Percentiles rank a stretch among this genome's conserved stretches.
phyloP scores from a whole-genome alignment of 1,140 invertebrate genomes.

The Drosophila nigromelanica region DNA sequence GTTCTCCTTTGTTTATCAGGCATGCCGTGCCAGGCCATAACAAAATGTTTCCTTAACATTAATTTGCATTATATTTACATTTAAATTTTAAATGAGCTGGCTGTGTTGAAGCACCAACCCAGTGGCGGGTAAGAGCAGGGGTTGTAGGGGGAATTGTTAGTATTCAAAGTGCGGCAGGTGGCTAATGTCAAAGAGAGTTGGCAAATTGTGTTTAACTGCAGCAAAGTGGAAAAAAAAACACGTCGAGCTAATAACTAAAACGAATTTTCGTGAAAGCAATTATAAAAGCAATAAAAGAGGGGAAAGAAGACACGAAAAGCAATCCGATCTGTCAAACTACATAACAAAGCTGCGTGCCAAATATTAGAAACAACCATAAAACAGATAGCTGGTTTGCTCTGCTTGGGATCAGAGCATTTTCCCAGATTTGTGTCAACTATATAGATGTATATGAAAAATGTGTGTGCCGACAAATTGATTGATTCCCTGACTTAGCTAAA shows the following conservation, averaged over 20 bases:
- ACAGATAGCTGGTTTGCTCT: not conserved
- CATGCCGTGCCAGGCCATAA: slow-evolving; percentile 41
- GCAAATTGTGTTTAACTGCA: slow-evolving; percentile 16
- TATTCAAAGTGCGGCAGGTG: slow-evolving; percentile 29
- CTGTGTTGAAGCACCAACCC: slow-evolving; percentile 24
- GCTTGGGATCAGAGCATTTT: too few species aligned
- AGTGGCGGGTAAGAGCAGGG: too few species aligned
- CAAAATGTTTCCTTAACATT: slow-evolving; percentile 73
- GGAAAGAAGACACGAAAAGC: not conserved
- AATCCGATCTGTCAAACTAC: slow-evolving; percentile 1
- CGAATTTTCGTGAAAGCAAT: slow-evolving; percentile 24
- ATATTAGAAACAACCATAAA: not conserved
- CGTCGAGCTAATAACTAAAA: slow-evolving; percentile 5
- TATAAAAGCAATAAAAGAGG: slow-evolving; percentile 9
- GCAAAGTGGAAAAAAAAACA: not conserved
- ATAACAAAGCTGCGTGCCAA: not conserved
- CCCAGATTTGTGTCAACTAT: too few species aligned
- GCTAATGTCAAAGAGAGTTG: slow-evolving; percentile 25
- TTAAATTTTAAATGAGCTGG: slow-evolving; percentile 70
- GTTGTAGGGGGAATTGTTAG: too few species aligned
- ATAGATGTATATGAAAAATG: too few species aligned
- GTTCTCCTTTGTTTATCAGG: slow-evolving; percentile 58
- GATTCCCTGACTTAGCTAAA: too few species aligned
- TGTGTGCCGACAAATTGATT: too few species aligned
- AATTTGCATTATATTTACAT: slow-evolving; percentile 80